phyloP scores from a whole-genome alignment of 2,113 vertebrate genomes.

The Bolborhynchus lineola region DNA sequence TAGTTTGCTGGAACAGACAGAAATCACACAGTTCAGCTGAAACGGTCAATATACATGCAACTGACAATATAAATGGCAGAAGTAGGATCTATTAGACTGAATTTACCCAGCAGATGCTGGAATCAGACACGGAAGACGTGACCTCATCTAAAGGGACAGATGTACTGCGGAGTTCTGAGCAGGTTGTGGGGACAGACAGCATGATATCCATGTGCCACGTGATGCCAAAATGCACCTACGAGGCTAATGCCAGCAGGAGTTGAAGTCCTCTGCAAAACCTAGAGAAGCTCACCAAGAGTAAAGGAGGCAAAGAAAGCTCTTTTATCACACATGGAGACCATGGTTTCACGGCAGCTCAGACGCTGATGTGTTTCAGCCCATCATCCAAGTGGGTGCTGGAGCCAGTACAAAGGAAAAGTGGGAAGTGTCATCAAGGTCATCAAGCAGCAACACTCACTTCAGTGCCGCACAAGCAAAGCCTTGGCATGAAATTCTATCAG shows the following conservation, averaged over 20 bases:
- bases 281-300: neutral
- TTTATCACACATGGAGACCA: neutral
- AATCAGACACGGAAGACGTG: neutral
- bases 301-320: neutral
- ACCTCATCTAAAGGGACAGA: neutral
- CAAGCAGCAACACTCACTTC: neutral
- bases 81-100: neutral
- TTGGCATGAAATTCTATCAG: neutral
- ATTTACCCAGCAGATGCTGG: neutral
- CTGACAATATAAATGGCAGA: neutral
- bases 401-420: neutral
- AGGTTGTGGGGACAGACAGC: neutral
- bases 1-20: neutral
- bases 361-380: fast-evolving
- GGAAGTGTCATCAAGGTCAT: neutral
- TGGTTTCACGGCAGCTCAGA: neutral
- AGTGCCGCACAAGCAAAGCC: neutral
- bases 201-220: fast-evolving
- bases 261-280: neutral
- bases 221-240: fast-evolving
- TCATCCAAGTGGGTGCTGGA: neutral
- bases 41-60: neutral
- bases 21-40: neutral
- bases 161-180: neutral
- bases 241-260: neutral